Conservation (phyloP, 92 coral and sea anemone genomes). For the Porites cylindrica region DNA sequence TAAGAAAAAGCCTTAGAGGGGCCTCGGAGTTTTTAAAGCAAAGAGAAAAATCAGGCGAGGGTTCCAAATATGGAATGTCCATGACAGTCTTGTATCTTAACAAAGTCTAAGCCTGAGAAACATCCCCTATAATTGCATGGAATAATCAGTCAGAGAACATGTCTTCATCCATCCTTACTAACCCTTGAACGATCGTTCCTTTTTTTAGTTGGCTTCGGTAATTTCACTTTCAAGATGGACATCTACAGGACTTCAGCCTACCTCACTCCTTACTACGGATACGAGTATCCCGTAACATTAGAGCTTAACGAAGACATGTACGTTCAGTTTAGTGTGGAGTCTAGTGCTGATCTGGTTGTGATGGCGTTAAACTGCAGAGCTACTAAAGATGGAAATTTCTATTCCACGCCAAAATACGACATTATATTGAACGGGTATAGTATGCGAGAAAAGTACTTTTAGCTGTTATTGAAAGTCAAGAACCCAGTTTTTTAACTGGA, state of each 20-base stretch:
- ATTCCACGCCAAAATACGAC: slow-evolving; percentile 34
- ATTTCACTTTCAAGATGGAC: slow-evolving; percentile 32
- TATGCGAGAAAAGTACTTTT: too few species aligned
- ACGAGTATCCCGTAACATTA: slow-evolving; percentile 29
- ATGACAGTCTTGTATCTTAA: too few species aligned
- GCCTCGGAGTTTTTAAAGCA: too few species aligned
- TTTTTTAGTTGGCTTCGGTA: slow-evolving; percentile 21
- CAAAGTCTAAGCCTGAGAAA: too few species aligned
- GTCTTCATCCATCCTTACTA: not conserved
- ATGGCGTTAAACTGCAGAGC: slow-evolving; percentile 56
- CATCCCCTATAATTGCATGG: too few species aligned
- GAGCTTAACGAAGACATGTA: slow-evolving; percentile 1
- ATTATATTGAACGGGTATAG: slow-evolving; percentile 46
- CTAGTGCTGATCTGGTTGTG: slow-evolving; percentile 32
- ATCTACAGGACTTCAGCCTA: slow-evolving; percentile 6
- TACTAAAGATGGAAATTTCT: slow-evolving; percentile 20
- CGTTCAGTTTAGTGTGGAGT: slow-evolving; percentile 25
- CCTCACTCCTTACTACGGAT: not conserved
- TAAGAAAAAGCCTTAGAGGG: too few species aligned
- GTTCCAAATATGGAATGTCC: too few species aligned
- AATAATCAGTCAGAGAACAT: not conserved
- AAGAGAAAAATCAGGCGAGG: too few species aligned
- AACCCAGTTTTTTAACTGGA: too few species aligned
- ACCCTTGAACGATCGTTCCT: not conserved
- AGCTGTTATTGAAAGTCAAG: too few species aligned